Percentiles rank a stretch among this genome's conserved stretches.
Conservation (phyloP, 2,888 invertebrate species). For the Andrena bucephala region DNA sequence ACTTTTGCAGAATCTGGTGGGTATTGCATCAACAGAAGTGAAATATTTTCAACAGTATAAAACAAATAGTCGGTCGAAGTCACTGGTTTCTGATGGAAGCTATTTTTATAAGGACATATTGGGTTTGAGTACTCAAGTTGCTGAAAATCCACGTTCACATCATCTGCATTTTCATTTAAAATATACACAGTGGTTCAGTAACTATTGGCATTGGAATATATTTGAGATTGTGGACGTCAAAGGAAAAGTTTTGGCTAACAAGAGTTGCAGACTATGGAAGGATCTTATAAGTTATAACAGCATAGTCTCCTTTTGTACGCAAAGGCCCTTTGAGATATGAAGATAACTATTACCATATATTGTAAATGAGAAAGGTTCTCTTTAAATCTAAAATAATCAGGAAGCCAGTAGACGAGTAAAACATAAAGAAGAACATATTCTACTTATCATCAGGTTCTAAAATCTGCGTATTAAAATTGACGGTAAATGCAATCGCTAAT, state of each 20-base stretch:
- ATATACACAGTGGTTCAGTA: not conserved
- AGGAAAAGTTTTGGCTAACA: not conserved
- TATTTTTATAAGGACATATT: not conserved
- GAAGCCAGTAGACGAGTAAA: no score
- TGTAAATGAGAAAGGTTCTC: not conserved
- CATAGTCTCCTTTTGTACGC: no score
- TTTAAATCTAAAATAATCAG: not conserved
- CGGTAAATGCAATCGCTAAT: no score
- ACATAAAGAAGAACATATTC: not conserved
- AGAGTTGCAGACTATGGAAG: not conserved
- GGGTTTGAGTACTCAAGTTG: not conserved
- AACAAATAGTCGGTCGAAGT: not conserved
- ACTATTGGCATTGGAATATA: not conserved
- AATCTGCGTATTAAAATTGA: not conserved
- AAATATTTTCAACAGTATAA: not conserved
- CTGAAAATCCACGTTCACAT: not conserved
- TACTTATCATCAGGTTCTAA: not conserved
- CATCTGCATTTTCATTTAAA: constrained; percentile 4
- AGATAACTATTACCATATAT: not conserved
- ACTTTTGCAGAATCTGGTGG: not conserved
- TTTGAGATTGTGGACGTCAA: not conserved
- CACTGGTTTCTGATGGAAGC: not conserved
- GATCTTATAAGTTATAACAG: no score
- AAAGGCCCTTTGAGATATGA: no score
- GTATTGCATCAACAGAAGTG: not conserved